phyloP scores from a whole-genome alignment of 1,140 invertebrate species.

The Anastrepha obliqua region DNA sequence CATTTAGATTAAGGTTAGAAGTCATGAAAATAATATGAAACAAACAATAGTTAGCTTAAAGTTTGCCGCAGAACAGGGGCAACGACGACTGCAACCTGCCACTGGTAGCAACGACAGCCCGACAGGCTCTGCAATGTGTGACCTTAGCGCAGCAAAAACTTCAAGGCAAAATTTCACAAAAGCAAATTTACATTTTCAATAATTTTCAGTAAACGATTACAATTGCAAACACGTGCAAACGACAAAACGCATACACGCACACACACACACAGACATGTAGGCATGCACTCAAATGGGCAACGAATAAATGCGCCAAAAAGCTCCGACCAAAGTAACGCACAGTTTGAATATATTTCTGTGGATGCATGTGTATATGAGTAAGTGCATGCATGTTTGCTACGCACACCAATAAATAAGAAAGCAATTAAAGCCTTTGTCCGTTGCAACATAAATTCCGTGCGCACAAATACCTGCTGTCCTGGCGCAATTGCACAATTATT shows the following conservation, averaged over 20 bases:
- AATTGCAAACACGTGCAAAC: background rate
- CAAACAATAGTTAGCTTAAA: background rate
- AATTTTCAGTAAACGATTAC: background rate
- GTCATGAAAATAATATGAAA: background rate
- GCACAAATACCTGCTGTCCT: background rate
- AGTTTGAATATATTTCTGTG: too few species aligned
- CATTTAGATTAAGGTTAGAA: slow-evolving; percentile 3
- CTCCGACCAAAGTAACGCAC: too few species aligned
- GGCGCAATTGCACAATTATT: background rate
- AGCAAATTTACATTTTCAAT: slow-evolving; percentile 25
- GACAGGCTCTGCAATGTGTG: background rate
- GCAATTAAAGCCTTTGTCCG: slow-evolving; percentile 3
- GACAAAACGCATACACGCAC: background rate
- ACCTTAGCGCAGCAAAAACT: background rate
- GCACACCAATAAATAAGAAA: slow-evolving; percentile 1
- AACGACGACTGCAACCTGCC: too few species aligned
- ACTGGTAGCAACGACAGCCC: too few species aligned
- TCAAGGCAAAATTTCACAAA: background rate
- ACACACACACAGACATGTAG: too few species aligned
- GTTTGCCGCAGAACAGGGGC: background rate
- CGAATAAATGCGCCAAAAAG: too few species aligned
- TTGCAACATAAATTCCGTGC: background rate
- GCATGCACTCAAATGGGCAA: too few species aligned
- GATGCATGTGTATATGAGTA: background rate
- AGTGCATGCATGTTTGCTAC: background rate